Evolutionary conservation across 2,113 vertebrate genomes (phyloP).

Genomic region (Sprattus sprattus): DNA sequence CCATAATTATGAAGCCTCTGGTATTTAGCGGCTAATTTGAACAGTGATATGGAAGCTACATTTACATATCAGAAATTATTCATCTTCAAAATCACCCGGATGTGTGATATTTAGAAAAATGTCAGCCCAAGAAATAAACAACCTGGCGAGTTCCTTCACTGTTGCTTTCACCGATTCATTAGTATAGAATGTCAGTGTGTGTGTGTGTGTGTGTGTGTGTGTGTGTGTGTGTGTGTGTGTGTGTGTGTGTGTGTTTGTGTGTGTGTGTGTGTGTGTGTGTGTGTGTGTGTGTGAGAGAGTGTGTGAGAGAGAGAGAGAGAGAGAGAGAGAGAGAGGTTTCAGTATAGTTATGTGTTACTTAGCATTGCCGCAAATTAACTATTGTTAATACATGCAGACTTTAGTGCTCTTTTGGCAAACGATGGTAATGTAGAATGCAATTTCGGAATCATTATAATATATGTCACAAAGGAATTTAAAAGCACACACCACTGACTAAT

Average conservation of each 20-base stretch:
- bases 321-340: constrained; percentile 45
- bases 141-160: constrained; percentile 51
- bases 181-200: constrained; percentile 59
- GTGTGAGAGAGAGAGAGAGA: constrained; percentile 4
- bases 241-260: neutral
- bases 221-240: constrained; percentile 15
- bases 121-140: constrained; percentile 69
- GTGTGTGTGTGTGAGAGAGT: constrained; percentile 26
- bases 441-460: constrained; percentile 57
- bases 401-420: constrained; percentile 56
- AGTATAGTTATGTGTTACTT: constrained; percentile 54
- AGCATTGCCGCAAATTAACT: constrained; percentile 59
- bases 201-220: neutral
- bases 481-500: constrained; percentile 58
- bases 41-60: constrained; percentile 61
- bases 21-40: constrained; percentile 66
- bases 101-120: constrained; percentile 76
- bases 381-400: constrained; percentile 61
- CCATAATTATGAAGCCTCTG: constrained; percentile 53
- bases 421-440: constrained; percentile 44
- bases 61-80: constrained; percentile 61
- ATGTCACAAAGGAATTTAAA: constrained; percentile 55
- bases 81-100: constrained; percentile 43
- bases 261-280: neutral
- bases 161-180: constrained; percentile 58